A percentile compares a stretch with the other conserved stretches of the same genome.
Evolutionary conservation across 2,797 vertebrate genomes (phyloP).

Genomic region (Hypotaenidia okinawae): DNA sequence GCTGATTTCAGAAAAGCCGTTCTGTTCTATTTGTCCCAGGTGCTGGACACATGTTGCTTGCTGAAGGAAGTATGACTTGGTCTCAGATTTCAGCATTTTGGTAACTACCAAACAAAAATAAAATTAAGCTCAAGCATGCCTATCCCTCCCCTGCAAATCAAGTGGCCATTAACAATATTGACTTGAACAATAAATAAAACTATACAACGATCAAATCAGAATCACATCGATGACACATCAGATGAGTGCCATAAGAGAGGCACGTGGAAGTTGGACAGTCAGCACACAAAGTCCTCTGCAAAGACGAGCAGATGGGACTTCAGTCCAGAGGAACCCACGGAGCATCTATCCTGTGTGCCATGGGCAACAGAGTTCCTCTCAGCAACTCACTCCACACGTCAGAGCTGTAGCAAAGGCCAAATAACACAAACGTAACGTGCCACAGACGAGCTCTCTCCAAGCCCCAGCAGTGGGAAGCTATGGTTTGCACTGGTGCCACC

Average conservation of each 20-base stretch:
- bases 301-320: background rate
- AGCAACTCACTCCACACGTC: background rate
- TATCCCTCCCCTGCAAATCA: background rate
- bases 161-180: background rate
- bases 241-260: background rate
- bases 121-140: background rate
- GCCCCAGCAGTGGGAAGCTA: background rate
- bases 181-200: conserved; percentile 18
- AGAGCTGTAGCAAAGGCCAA: conserved; percentile 10
- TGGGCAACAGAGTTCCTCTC: background rate
- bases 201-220: background rate
- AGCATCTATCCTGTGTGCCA: background rate
- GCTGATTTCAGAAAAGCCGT: conserved; percentile 15
- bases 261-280: background rate
- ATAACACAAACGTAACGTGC: background rate
- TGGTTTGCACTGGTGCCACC: background rate
- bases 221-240: background rate
- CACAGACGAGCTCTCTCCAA: background rate
- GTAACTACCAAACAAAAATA: conserved; percentile 42
- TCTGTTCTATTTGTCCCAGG: conserved; percentile 41
- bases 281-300: background rate
- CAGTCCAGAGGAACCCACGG: background rate
- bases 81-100: background rate
- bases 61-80: background rate
- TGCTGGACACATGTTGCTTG: conserved; percentile 49